Percentiles rank a stretch among this genome's conserved stretches.
Conservation (phyloP, 2,888 invertebrate genomes). For the Artemia sp. region DNA sequence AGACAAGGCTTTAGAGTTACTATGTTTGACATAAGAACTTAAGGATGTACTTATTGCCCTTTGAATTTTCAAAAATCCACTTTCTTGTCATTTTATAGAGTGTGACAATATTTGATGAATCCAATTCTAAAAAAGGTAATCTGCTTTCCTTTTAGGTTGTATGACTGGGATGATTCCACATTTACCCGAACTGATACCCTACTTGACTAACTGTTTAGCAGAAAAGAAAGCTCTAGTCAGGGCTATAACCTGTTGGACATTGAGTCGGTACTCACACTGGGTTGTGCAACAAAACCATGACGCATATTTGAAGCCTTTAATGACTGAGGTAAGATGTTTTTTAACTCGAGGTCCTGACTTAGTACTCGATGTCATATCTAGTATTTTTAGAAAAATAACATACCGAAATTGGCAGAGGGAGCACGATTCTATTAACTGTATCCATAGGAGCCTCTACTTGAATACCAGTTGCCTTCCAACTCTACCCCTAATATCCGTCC, state of each 20-base stretch:
- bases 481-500: too few species aligned
- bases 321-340: slow-evolving; percentile 53
- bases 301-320: slow-evolving; percentile 75
- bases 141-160: slow-evolving; percentile 41
- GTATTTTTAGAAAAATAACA: too few species aligned
- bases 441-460: too few species aligned
- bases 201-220: slow-evolving; percentile 72
- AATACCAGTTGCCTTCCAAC: too few species aligned
- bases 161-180: slow-evolving; percentile 94
- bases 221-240: slow-evolving; percentile 92
- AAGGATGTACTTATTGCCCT: neutral
- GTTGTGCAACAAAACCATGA: slow-evolving; percentile 87
- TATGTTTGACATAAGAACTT: neutral
- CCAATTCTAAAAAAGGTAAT: neutral
- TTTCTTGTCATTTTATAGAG: too few species aligned
- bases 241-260: slow-evolving; percentile 97
- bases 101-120: too few species aligned
- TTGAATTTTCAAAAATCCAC: too few species aligned
- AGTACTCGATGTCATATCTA: too few species aligned
- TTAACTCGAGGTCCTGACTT: too few species aligned
- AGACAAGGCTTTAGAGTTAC: neutral
- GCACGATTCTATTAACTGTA: too few species aligned
- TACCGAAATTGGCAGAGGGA: too few species aligned
- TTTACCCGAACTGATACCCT: slow-evolving; percentile 86
- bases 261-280: slow-evolving; percentile 95